These are phyloP conservation scores for Mugil cephalus DNA, from an alignment of 2,113 vertebrate species.

Conservation along the genomic window DNA sequence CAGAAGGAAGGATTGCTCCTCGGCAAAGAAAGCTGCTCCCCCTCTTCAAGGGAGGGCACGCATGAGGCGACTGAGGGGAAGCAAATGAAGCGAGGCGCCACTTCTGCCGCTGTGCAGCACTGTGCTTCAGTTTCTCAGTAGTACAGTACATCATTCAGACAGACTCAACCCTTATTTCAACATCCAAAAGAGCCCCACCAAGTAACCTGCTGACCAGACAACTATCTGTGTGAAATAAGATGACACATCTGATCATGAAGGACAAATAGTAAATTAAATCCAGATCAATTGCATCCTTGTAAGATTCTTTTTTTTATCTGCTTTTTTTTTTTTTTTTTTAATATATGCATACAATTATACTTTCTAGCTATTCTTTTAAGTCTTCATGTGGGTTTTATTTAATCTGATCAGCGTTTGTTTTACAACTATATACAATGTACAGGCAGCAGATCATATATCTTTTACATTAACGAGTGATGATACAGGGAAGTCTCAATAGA, in stretches of 20 bases:
- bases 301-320: conserved; percentile 67
- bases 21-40: conserved; percentile 30
- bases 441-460: conserved; percentile 86
- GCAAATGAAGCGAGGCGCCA: conserved; percentile 55
- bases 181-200: conserved; percentile 32
- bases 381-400: conserved; percentile 84
- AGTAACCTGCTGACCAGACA: conserved; percentile 41
- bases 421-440: conserved; percentile 91
- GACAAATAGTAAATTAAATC: conserved; percentile 62
- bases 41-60: conserved; percentile 31
- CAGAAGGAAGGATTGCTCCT: conserved; percentile 37
- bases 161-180: conserved; percentile 35
- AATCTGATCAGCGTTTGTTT: conserved; percentile 83
- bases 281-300: conserved; percentile 73
- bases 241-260: conserved; percentile 53
- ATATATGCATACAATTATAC: conserved; percentile 83
- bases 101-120: conserved; percentile 56
- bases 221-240: conserved; percentile 52
- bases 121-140: conserved; percentile 74
- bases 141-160: conserved; percentile 68
- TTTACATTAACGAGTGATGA: conserved; percentile 83
- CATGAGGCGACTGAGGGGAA: conserved; percentile 35
- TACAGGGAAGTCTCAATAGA: conserved; percentile 75
- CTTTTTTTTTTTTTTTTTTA: conserved; percentile 73
- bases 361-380: conserved; percentile 79